These are phyloP conservation scores for Lepidothrix coronata DNA, from an alignment of 2,113 vertebrate genomes.

Conservation along the genomic window DNA sequence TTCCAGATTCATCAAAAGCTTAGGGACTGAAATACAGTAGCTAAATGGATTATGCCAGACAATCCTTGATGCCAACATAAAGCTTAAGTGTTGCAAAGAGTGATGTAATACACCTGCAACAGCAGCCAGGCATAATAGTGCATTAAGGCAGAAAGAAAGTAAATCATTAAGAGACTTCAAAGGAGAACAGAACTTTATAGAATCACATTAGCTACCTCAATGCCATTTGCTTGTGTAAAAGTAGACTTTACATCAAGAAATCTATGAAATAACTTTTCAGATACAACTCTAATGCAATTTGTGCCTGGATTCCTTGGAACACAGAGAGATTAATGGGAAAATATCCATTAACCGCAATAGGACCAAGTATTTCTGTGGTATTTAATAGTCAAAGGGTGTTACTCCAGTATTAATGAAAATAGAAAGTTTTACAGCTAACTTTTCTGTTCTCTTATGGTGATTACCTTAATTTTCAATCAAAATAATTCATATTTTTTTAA, in stretches of 20 bases:
- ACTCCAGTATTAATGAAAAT: not conserved
- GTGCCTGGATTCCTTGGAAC: not conserved
- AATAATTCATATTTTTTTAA: not conserved
- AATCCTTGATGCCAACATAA: constrained; percentile 48
- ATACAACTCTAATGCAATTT: not conserved
- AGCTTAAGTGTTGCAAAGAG: constrained; percentile 25
- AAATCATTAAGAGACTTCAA: constrained; percentile 58
- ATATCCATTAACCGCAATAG: not conserved
- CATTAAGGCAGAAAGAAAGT: constrained; percentile 51
- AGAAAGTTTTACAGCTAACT: not conserved
- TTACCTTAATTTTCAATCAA: not conserved
- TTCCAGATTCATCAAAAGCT: constrained; percentile 64
- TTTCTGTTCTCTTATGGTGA: not conserved
- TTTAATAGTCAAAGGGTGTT: not conserved
- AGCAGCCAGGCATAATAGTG: constrained; percentile 39
- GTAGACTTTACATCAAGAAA: constrained; percentile 42
- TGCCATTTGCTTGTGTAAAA: constrained; percentile 38
- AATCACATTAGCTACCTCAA: constrained; percentile 41
- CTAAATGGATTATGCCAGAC: constrained; percentile 59
- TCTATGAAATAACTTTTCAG: constrained; percentile 35
- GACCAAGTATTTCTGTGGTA: not conserved
- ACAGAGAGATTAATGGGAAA: not conserved
- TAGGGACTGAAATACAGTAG: constrained; percentile 17
- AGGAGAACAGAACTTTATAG: constrained; percentile 26
- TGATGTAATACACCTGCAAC: constrained; percentile 55